Base-by-base conservation (phyloP, 2,113 vertebrate genomes). In the Catharus fuscescens region DNA sequence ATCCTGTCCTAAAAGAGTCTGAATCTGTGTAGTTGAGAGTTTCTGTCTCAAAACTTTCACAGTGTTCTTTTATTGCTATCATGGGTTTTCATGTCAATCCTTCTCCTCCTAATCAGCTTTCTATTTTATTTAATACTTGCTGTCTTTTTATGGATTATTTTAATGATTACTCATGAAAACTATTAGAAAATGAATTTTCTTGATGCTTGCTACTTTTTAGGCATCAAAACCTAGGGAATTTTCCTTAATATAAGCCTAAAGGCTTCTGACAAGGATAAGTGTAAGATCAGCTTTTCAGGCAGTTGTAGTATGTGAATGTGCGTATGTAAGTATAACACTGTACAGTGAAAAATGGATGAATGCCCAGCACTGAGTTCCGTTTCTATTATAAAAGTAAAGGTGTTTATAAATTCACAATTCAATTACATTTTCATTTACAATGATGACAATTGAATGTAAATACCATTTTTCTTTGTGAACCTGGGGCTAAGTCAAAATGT, bases 141-240 rank as follows among this genome's bases (percentile, higher is more conserved):
- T 80, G 12, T 93, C 94, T 95, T 86, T 52, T 76, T 89, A 50
- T 25, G 65, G 86, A 87, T 92, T 93, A 93, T 86, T 94, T 92
- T 93, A 86, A 69, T 83, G 76, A 45, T 81, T 94, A 8, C 50
- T 76, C 24, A 59, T 65, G 77, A 90, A 28, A 81, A 26, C 53
- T 87, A 29, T 91, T 91, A 81, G 83, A 79, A 94, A 87, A 72
- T 42, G 9, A 91, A 54, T 88, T 92, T 84, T 31, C 60, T 79
- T 90, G 62, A 66, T 74, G 21, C 31, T 77, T 92, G 40, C 76
- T 93, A 52, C 62, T 77, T 90, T 76, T 84, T 77, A 65, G 65
- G 14, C 52, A 60, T 90, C 54, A 60, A 74, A 93, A 83, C 38
- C 36, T 64, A 44, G 45, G 81, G 80, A 86, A 72, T 88, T 95